Evolutionary conservation across 2,113 vertebrate species (phyloP).

Genomic region (Gnathonemus longibarbis): DNA sequence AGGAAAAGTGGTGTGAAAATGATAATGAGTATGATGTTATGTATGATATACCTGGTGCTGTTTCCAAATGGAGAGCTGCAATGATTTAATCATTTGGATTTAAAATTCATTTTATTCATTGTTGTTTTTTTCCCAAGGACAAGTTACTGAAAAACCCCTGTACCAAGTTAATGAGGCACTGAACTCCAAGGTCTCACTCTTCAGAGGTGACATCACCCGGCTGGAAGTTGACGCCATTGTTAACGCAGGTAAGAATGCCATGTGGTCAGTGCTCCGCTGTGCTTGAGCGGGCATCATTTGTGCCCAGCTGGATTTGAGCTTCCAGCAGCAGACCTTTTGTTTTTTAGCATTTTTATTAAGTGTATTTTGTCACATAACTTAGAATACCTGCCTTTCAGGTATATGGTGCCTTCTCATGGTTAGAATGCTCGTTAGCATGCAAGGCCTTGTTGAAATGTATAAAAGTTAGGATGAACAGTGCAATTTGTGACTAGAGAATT

Average conservation of each 20-base stretch:
- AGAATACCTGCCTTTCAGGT: neutral
- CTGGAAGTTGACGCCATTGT: slow-evolving; percentile 77
- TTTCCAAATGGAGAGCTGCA: neutral
- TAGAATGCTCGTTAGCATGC: neutral
- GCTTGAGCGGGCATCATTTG: neutral
- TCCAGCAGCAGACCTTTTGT: neutral
- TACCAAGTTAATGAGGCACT: slow-evolving; percentile 49
- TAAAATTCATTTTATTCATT: neutral
- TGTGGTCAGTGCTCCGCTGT: neutral
- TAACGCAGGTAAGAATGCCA: slow-evolving; percentile 68
- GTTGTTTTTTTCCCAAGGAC: slow-evolving; percentile 26
- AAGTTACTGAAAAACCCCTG: slow-evolving; percentile 14
- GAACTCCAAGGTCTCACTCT: slow-evolving; percentile 74
- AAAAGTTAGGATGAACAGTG: neutral
- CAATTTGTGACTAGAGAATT: neutral
- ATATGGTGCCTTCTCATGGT: neutral
- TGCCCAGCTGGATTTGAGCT: neutral
- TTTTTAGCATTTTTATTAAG: neutral
- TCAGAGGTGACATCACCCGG: slow-evolving; percentile 75
- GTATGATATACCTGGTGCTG: neutral
- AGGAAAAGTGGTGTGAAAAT: neutral
- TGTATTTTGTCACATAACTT: neutral
- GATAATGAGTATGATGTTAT: neutral
- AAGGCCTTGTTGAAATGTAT: neutral
- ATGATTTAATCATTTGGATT: neutral